Evolutionary conservation across 2,888 invertebrate genomes (phyloP), one percentile per base, ranked within the genome.

Genomic region (Ellobium chinense): DNA sequence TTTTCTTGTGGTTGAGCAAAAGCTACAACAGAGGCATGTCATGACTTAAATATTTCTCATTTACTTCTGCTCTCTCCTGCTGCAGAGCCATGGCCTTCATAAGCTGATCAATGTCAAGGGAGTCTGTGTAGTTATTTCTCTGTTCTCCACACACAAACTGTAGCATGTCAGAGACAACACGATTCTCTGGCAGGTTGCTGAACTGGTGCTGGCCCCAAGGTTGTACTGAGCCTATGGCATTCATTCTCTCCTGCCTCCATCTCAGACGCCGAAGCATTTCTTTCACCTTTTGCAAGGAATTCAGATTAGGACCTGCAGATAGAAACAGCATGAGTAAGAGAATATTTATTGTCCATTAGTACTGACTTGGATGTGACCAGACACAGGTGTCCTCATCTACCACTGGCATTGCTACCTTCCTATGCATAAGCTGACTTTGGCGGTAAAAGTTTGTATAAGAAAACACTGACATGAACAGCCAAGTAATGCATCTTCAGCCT

Each of bases 31-130:
- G 18, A 54, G 54, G 18, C 18, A 14, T 54, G 9, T 54, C 54
- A 54, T 14, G 12, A 54, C 60, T 60, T 5, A 27, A 27, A 60
- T n/a, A 21, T 60, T 60, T 60, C n/a, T n/a, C n/a, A 27, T 24
- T 60, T 7, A 92, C 92, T 87, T 91, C 89, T 27, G 92, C 92
- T 79, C 92, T 86, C 14, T 84, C 82, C 78, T 92, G 92, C 70
- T 92, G 92, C 60, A 89, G 83, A 60, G 88, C 86, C 89, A 92
- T 87, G 12, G 91, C 90, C 14, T 84, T 72, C n/a, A 88, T 87
- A 80, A 91, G 65, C n/a, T 83, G 83, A 21, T 75, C 78, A 3
- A 78, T 76, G 24, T 78, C 72, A 24, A 83, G 60, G 24, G 63
- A 70, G 36, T 80, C 83, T 31, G 72, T 58, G 37, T 80, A 62